Evolutionary conservation across 2,797 vertebrate genomes (phyloP).

Genomic region (Eospalax fontanierii): DNA sequence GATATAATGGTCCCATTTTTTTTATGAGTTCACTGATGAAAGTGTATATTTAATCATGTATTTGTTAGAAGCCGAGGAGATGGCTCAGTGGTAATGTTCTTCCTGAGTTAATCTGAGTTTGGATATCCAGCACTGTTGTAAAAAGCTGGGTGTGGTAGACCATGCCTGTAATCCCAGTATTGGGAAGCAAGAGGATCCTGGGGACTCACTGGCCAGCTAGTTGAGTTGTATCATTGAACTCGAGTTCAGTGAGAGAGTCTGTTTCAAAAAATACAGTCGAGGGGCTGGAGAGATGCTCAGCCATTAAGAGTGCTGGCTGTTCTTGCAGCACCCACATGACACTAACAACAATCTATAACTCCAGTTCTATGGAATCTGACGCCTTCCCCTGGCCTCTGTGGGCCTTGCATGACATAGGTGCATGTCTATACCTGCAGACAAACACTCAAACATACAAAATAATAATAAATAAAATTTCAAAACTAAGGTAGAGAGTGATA

Average conservation of each 20-base stretch:
- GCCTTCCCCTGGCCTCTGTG: too few relatives aligned
- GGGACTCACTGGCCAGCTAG: neutral
- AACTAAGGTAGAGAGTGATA: too few relatives aligned
- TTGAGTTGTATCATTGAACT: neutral
- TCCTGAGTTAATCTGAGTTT: neutral
- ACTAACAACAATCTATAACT: too few relatives aligned
- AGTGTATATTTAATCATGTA: neutral
- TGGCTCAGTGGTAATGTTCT: neutral
- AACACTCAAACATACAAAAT: too few relatives aligned
- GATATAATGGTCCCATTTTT: neutral
- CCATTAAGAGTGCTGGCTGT: too few relatives aligned
- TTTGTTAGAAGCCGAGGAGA: neutral
- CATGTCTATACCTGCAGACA: too few relatives aligned
- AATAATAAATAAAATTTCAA: too few relatives aligned
- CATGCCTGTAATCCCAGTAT: neutral
- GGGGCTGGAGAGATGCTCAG: too few relatives aligned
- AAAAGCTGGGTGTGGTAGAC: neutral
- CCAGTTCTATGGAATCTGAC: too few relatives aligned
- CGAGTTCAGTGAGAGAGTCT: neutral
- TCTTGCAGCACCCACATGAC: too few relatives aligned
- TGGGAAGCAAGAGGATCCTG: neutral
- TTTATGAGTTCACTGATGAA: conserved; percentile 12
- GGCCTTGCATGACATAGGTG: too few relatives aligned
- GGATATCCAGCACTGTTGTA: neutral
- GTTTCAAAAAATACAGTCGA: neutral